These are phyloP conservation scores for Eptesicus fuscus DNA, from an alignment of 2,113 vertebrate species.

Conservation along the genomic window DNA sequence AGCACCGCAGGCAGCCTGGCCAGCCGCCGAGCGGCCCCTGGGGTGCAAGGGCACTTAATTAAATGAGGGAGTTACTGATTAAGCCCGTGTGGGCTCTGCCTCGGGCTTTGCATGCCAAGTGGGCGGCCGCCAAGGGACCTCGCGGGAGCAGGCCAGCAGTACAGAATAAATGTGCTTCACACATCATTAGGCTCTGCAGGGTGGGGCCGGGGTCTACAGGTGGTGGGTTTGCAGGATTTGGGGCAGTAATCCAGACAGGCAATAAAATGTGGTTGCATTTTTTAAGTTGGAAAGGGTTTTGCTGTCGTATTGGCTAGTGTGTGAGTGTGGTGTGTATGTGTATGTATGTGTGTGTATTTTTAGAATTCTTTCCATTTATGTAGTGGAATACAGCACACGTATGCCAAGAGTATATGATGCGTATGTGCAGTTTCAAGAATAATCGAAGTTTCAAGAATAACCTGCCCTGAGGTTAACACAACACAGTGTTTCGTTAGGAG, in stretches of 20 bases:
- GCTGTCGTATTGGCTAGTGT: not conserved
- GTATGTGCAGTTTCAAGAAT: not conserved
- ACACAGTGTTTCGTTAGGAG: not conserved
- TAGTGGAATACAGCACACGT: not conserved
- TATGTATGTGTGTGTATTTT: not conserved
- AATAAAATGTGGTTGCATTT: not conserved
- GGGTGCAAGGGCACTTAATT: conserved; percentile 74
- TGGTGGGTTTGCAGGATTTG: conserved; percentile 13
- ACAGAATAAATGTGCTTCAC: conserved; percentile 78
- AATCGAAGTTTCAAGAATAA: not conserved
- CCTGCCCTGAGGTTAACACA: not conserved
- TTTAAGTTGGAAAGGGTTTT: conserved; percentile 26
- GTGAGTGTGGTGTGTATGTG: not conserved
- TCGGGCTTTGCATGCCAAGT: conserved; percentile 64
- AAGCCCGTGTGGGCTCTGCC: conserved; percentile 71
- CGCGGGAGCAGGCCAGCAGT: conserved; percentile 39
- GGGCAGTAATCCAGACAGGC: not conserved
- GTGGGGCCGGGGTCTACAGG: conserved; percentile 32
- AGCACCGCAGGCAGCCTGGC: conserved; percentile 76
- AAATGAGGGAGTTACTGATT: conserved; percentile 83
- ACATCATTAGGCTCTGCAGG: conserved; percentile 70
- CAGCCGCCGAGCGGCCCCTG: conserved; percentile 58
- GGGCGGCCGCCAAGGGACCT: conserved; percentile 58
- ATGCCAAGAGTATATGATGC: not conserved
- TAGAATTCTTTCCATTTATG: not conserved